These are phyloP conservation scores for Oenanthe oenanthe DNA, from an alignment of 2,113 vertebrate species.

Conservation along the genomic window DNA sequence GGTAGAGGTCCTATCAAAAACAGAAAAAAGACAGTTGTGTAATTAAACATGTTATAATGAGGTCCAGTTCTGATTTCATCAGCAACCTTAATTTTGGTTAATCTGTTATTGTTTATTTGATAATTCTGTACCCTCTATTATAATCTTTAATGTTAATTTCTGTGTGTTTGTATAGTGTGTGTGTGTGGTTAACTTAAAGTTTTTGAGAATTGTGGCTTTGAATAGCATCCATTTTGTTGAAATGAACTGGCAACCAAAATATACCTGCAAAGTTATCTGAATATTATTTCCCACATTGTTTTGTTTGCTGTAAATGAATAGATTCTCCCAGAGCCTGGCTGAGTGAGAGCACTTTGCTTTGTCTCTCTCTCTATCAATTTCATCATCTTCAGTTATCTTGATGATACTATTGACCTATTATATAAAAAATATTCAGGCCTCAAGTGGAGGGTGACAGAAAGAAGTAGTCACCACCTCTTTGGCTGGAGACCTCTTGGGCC, in stretches of 20 bases:
- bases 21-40: neutral
- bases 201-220: neutral
- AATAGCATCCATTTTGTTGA: neutral
- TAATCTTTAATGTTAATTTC: neutral
- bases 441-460: rapidly evolving
- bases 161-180: neutral
- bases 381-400: neutral
- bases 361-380: neutral
- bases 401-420: neutral
- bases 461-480: neutral
- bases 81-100: neutral
- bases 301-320: constrained; percentile 5
- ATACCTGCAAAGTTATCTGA: neutral
- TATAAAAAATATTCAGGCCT: neutral
- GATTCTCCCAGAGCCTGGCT: neutral
- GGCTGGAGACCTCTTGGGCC: neutral
- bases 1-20: neutral
- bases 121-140: neutral
- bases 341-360: neutral
- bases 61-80: neutral
- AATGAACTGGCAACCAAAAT: neutral
- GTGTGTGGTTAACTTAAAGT: neutral
- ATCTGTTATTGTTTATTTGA: neutral
- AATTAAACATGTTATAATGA: neutral
- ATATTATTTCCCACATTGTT: neutral